Evolutionary conservation across 2,888 invertebrate species (phyloP).

Genomic region (Brachypalpus laphriformis): DNA sequence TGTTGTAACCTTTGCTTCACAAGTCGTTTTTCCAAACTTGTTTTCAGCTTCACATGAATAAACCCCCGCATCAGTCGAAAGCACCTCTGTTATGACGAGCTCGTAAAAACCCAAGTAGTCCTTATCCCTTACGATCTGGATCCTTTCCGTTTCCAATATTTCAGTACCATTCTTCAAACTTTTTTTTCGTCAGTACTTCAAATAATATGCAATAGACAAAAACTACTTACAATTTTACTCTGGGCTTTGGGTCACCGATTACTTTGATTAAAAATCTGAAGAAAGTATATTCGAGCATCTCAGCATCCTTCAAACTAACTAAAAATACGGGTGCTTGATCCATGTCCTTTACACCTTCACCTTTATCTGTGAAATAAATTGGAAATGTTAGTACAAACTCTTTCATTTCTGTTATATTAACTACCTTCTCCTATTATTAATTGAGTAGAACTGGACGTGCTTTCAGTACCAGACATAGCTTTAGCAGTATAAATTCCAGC

Average conservation of each 20-base stretch:
- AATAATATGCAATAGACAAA: constrained; percentile 20
- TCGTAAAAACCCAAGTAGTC: constrained; percentile 94
- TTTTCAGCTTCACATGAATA: constrained; percentile 94
- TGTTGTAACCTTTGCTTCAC: constrained; percentile 91
- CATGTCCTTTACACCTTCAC: constrained; percentile 88
- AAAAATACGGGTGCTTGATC: constrained; percentile 92
- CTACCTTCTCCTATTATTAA: constrained; percentile 92
- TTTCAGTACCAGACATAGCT: constrained; percentile 91
- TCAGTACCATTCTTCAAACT: constrained; percentile 91
- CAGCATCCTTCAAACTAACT: constrained; percentile 93
- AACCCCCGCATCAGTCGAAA: constrained; percentile 89
- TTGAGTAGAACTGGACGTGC: constrained; percentile 93
- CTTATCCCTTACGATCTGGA: constrained; percentile 89
- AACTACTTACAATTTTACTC: constrained; percentile 92
- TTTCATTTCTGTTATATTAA: not conserved
- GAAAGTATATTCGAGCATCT: constrained; percentile 93
- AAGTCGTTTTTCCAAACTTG: constrained; percentile 89
- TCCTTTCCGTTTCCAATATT: constrained; percentile 87
- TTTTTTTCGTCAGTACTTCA: not conserved
- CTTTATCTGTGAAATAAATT: constrained; percentile 79
- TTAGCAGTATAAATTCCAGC: constrained; percentile 95
- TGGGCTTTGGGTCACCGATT: constrained; percentile 94
- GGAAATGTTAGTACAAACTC: not conserved
- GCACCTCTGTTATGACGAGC: constrained; percentile 92
- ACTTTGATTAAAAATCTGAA: constrained; percentile 95